Evolutionary conservation across 2,888 invertebrate genomes (phyloP).

Genomic region (Cremastinae sp.): DNA sequence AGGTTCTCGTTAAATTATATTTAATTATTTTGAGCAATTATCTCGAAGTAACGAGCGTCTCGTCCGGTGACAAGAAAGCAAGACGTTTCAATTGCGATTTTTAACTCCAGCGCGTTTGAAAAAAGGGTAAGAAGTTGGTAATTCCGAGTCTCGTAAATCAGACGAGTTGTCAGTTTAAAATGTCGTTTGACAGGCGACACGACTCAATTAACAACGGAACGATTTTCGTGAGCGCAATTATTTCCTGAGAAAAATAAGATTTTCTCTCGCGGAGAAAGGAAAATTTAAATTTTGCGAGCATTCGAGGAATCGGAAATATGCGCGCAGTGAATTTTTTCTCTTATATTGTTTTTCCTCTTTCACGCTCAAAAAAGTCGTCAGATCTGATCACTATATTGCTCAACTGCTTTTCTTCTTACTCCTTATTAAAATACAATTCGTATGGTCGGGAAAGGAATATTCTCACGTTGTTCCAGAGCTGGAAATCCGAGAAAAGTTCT

Average conservation of each 20-base stretch:
- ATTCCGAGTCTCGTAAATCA: slow-evolving; percentile 38
- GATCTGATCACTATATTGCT: slow-evolving; percentile 19
- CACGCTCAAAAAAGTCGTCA: not conserved
- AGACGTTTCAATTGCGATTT: slow-evolving; percentile 4
- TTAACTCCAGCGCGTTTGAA: not conserved
- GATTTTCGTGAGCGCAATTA: slow-evolving; percentile 22
- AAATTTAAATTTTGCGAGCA: not conserved
- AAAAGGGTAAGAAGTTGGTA: slow-evolving; percentile 3
- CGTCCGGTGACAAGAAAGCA: not conserved
- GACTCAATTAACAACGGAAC: slow-evolving; percentile 28
- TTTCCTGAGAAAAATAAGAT: slow-evolving; percentile 16
- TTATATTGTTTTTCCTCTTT: not conserved
- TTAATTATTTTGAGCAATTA: not conserved
- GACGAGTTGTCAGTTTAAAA: slow-evolving; percentile 42
- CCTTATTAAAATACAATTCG: slow-evolving; percentile 13
- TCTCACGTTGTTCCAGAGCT: slow-evolving; percentile 7
- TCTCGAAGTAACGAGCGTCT: not conserved
- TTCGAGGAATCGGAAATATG: not conserved
- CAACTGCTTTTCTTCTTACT: slow-evolving; percentile 7
- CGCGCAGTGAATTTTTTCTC: not conserved
- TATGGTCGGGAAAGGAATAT: slow-evolving; percentile 3
- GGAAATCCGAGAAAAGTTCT: slow-evolving; percentile 1
- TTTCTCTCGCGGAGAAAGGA: slow-evolving; percentile 16
- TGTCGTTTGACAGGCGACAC: slow-evolving; percentile 41
- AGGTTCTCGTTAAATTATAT: no score